These are phyloP conservation scores for Coregonus clupeaformis DNA, from an alignment of 2,113 vertebrate species.

Conservation along the genomic window DNA sequence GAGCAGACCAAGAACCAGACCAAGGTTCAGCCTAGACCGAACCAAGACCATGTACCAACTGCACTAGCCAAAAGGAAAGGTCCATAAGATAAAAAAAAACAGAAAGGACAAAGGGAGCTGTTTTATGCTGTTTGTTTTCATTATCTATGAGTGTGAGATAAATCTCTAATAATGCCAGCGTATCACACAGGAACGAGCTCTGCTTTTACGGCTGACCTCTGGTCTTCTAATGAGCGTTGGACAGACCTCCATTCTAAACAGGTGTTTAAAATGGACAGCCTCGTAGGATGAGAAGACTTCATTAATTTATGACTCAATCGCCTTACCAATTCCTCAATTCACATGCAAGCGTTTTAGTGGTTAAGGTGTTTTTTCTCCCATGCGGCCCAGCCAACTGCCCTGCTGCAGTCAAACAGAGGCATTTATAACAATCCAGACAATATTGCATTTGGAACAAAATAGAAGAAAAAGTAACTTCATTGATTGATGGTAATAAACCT, in stretches of 20 bases:
- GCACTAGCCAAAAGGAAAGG: no score
- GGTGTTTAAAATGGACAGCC: constrained; percentile 51
- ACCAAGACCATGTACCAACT: no score
- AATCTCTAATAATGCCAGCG: background rate
- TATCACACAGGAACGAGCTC: background rate
- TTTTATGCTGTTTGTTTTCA: background rate
- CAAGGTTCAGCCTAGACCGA: no score
- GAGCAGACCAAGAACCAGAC: no score
- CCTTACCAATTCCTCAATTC: constrained; percentile 41
- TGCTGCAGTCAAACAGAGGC: no score
- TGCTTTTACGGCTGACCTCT: background rate
- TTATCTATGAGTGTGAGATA: background rate
- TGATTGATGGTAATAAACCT: no score
- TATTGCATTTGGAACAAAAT: no score
- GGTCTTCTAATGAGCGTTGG: background rate
- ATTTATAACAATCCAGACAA: no score
- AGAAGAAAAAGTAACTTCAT: no score
- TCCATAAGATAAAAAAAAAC: no score
- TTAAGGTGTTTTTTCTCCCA: constrained; percentile 14
- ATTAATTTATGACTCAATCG: constrained; percentile 58
- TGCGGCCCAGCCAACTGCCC: background rate
- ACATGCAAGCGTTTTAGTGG: constrained; percentile 30
- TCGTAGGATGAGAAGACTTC: constrained; percentile 49
- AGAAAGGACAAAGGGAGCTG: no score
- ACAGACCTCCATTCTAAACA: constrained; percentile 45